These are phyloP conservation scores for Nannospalax galili DNA, from an alignment of 2,113 vertebrate genomes.

Conservation along the genomic window DNA sequence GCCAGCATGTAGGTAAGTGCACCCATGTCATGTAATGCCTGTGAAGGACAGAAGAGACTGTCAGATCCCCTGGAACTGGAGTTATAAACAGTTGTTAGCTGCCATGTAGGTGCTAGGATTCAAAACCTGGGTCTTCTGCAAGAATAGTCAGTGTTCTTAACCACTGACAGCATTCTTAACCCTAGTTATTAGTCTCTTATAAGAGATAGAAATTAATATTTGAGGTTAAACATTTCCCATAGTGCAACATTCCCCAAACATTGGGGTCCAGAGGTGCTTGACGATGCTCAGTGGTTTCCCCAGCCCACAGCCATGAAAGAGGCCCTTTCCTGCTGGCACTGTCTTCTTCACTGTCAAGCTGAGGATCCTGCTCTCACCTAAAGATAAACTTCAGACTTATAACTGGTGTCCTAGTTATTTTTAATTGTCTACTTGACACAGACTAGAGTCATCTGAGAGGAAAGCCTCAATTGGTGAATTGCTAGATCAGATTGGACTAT, in stretches of 20 bases:
- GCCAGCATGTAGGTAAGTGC: too few species aligned
- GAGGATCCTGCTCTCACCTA: neutral
- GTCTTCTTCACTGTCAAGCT: neutral
- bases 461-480: too few species aligned
- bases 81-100: too few species aligned
- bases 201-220: neutral
- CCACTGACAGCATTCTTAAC: neutral
- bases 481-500: too few species aligned
- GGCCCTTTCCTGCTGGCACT: neutral
- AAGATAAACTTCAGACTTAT: neutral
- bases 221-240: constrained; percentile 28
- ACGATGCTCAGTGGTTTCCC: neutral
- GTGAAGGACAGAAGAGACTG: too few species aligned
- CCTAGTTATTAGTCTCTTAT: neutral
- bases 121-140: neutral
- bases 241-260: neutral
- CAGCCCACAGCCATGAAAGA: rapidly evolving
- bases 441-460: too few species aligned
- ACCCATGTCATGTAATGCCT: too few species aligned
- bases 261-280: neutral
- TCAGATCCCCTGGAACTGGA: too few species aligned
- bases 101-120: too few species aligned
- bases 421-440: too few species aligned
- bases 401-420: too few species aligned
- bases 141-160: too few species aligned